Conservation (phyloP, 2,797 vertebrate species). For the Sebastes taczanowskii region DNA sequence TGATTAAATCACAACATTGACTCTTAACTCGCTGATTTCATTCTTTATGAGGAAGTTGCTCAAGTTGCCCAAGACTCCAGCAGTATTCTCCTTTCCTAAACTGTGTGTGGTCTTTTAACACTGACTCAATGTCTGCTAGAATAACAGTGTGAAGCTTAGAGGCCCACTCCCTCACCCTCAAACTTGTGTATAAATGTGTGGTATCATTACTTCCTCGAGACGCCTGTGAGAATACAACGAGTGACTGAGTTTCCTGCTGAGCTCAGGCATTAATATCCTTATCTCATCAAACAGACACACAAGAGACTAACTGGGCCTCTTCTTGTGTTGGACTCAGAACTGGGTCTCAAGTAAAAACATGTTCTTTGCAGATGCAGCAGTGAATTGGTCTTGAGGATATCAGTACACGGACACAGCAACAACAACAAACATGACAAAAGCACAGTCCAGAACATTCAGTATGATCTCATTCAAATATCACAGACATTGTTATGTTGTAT, state of each 20-base stretch:
- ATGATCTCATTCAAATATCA: not conserved
- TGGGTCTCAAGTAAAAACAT: no score
- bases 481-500: not conserved
- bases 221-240: not conserved
- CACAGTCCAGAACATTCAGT: not conserved
- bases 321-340: not conserved
- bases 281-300: slow-evolving; percentile 27
- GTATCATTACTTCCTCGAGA: not conserved
- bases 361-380: no score
- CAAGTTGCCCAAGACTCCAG: not conserved
- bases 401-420: not conserved
- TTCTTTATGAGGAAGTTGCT: no score
- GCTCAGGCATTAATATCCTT: slow-evolving; percentile 1
- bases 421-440: not conserved
- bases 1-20: not conserved
- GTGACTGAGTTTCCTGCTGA: not conserved
- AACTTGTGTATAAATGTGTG: not conserved
- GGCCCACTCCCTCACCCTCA: not conserved
- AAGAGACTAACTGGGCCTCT: not conserved
- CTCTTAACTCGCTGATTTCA: no score
- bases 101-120: not conserved
- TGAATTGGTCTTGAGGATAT: not conserved
- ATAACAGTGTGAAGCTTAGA: not conserved
- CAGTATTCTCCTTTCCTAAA: not conserved
- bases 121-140: not conserved